These are phyloP conservation scores for Epinephelus coioides DNA, from an alignment of 2,797 vertebrate species.

Conservation along the genomic window DNA sequence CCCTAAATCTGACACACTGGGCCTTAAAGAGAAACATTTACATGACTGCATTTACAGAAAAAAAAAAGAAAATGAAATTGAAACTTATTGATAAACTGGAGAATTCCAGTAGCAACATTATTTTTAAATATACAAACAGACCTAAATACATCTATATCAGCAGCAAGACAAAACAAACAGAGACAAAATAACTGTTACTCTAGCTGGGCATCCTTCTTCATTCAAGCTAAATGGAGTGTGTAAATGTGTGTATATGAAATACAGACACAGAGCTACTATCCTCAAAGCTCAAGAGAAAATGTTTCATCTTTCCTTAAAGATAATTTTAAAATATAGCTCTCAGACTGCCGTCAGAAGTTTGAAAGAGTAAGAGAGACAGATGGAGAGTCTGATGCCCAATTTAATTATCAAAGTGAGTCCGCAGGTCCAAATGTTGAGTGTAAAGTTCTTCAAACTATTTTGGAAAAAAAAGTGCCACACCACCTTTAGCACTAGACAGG, in stretches of 20 bases:
- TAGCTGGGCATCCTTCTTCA: neutral
- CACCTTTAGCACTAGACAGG: neutral
- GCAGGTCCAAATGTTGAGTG: neutral
- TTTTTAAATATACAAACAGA: neutral
- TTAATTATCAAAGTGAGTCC: constrained; percentile 22
- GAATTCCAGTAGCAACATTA: neutral
- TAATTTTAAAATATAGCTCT: constrained; percentile 12
- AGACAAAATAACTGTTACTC: neutral
- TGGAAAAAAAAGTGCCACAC: neutral
- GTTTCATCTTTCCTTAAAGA: constrained; percentile 15
- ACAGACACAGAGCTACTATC: neutral
- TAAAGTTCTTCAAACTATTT: constrained; percentile 8
- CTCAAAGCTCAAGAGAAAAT: neutral
- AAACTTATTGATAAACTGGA: neutral
- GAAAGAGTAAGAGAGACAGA: constrained; percentile 8
- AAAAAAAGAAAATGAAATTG: too few species aligned
- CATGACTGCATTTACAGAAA: neutral
- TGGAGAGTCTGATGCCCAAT: neutral
- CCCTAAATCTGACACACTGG: too few species aligned
- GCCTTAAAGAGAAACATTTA: neutral
- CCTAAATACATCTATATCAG: neutral
- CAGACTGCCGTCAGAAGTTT: neutral
- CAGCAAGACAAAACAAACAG: neutral
- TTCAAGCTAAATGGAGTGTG: neutral
- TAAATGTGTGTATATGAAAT: neutral